Conservation (phyloP, 2,797 vertebrate genomes). For the Pitangus sulphuratus region DNA sequence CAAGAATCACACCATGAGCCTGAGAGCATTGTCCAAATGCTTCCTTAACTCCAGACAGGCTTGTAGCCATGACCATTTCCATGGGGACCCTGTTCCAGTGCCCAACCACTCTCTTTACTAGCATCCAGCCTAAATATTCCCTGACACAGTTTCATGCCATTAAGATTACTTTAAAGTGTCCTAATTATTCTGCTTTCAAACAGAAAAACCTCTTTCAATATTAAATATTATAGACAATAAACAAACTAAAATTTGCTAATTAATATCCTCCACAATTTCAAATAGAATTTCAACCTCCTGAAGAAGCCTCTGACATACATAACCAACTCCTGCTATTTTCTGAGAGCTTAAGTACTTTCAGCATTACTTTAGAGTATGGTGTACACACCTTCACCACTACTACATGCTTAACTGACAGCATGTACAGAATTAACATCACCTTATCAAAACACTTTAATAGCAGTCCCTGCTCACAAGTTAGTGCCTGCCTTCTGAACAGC, state of each 20-base stretch:
- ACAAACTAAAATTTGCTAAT: not conserved
- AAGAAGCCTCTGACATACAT: not conserved
- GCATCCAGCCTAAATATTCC: not conserved
- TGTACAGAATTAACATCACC: not conserved
- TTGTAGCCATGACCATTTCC: not conserved
- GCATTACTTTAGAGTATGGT: not conserved
- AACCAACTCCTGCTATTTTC: not conserved
- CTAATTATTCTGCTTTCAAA: not conserved
- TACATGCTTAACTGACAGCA: not conserved
- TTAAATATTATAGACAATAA: not conserved
- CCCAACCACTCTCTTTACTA: not conserved
- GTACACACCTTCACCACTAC: not conserved
- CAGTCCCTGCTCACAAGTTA: not conserved
- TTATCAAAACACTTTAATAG: not conserved
- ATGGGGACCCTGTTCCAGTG: not conserved
- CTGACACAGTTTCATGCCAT: not conserved
- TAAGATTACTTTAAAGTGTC: not conserved
- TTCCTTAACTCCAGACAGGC: not conserved
- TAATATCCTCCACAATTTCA: not conserved
- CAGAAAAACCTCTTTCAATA: not conserved
- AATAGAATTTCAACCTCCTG: not conserved
- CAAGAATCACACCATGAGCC: not conserved
- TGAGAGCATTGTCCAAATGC: not conserved
- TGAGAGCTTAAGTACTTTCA: not conserved
- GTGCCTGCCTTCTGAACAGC: fast-evolving